Percentiles rank a stretch among this genome's conserved stretches.
Conservation (phyloP, 2,797 vertebrate genomes). For the Sebastes nivosus region DNA sequence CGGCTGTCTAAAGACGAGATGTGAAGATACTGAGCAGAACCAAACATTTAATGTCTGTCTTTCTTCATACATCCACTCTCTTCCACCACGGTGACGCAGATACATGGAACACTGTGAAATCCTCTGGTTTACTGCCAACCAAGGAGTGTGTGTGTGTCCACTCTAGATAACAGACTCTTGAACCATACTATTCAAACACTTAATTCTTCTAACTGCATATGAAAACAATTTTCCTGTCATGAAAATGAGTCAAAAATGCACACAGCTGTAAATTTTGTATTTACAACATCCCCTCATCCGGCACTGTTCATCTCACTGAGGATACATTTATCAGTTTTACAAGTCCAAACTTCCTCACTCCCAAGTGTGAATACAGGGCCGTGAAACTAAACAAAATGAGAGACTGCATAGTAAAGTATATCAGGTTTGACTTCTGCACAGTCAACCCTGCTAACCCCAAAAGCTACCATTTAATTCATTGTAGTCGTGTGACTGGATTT, state of each 20-base stretch:
- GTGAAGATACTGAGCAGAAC: constrained; percentile 62
- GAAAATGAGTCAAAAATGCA: constrained; percentile 7
- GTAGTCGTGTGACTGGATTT: constrained; percentile 19
- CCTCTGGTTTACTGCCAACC: constrained; percentile 40
- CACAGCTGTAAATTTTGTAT: not conserved
- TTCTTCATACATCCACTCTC: constrained; percentile 52
- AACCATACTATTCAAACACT: constrained; percentile 19
- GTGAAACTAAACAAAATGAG: not conserved
- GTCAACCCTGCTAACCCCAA: not conserved
- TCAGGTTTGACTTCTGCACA: not conserved
- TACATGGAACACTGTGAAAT: constrained; percentile 35
- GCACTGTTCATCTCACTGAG: not conserved
- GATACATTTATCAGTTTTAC: constrained; percentile 9
- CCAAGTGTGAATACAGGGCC: not conserved
- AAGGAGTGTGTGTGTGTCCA: not conserved
- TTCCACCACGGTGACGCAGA: constrained; percentile 64
- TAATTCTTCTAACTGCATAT: constrained; percentile 33
- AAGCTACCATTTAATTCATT: not conserved
- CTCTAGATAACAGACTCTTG: constrained; percentile 20
- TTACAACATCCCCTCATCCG: not conserved
- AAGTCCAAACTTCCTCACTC: not conserved
- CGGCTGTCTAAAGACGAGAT: constrained; percentile 12
- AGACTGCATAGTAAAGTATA: not conserved
- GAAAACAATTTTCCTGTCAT: constrained; percentile 41
- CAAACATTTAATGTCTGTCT: constrained; percentile 59